Evolutionary conservation across 2,113 vertebrate species (phyloP).

Genomic region (Phoenicopterus ruber): DNA sequence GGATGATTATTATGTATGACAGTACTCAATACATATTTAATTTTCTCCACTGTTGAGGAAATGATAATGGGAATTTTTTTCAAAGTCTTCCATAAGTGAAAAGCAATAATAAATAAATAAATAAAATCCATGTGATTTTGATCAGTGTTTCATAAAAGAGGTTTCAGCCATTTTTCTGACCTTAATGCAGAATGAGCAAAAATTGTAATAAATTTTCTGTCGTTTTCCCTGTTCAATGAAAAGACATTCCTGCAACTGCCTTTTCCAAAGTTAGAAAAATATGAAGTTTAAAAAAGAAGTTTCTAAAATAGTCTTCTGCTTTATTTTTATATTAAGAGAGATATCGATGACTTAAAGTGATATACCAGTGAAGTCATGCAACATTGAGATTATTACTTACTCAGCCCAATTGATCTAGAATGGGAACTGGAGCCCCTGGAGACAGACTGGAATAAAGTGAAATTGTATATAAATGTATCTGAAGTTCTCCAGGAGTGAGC

Average conservation of each 20-base stretch:
- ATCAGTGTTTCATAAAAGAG: neutral
- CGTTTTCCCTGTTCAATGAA: neutral
- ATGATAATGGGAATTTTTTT: neutral
- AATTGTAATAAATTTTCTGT: neutral
- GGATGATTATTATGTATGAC: neutral
- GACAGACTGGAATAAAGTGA: neutral
- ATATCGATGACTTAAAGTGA: neutral
- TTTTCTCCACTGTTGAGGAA: slow-evolving; percentile 5
- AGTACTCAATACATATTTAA: neutral
- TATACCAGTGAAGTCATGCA: neutral
- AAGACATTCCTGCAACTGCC: neutral
- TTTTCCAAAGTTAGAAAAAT: neutral
- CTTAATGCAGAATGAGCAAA: neutral
- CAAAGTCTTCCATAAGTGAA: neutral
- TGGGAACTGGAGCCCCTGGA: neutral
- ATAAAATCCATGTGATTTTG: neutral
- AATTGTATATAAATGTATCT: neutral
- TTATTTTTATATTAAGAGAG: neutral
- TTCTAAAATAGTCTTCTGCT: neutral
- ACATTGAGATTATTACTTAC: neutral
- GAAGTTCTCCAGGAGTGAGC: neutral
- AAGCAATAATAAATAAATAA: neutral
- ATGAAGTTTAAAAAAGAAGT: neutral
- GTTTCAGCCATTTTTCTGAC: neutral
- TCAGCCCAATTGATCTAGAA: neutral